Evolutionary conservation across 2,113 vertebrate species (phyloP), one percentile per base, ranked within the genome.

Genomic region (Trematomus loennbergii): DNA sequence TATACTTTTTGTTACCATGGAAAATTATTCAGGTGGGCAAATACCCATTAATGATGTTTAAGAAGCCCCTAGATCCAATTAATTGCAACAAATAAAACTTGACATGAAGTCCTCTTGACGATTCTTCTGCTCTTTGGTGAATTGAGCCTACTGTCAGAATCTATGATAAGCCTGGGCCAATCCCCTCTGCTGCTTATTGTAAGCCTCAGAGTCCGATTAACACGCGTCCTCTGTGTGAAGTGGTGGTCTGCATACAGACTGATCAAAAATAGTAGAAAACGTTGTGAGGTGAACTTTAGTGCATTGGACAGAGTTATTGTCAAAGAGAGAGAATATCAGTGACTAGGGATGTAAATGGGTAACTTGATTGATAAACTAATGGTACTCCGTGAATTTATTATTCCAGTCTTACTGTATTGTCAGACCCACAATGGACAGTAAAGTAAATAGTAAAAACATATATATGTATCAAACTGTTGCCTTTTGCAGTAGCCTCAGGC

Each of bases 101-200:
- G 18, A 54, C 48, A 9, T 43, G 25, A 60, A 69, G 45, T 68
- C 12, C 71, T 59, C 16, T 15, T 1, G 49, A 61, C 50, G 12
- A 53, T 43, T 59, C 22, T 9, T 53, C 46, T 65, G n/a, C 29
- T 45, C 36, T 59, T 59, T 52, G 64, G 54, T 62, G 22, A 66
- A 12, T 53, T 49, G 29, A 40, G 54, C 17, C 22, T 15, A 33
- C 18, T 72, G 33, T 59, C 43, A 57, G 40, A 25, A 70, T 77
- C 67, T 46, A 58, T 16, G 25, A 25, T 64, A 25, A 68, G 62
- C 16, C 62, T 11, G 36, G 58, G 18, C 7, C 59, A 17, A 69
- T 52, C 62, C 54, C 71, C 43, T 40, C 33, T 67, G 52, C 45
- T 57, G 50, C 57, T 80, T 65, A 79, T 72, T 59, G 46, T 65